Conservation (phyloP, 2,797 vertebrate genomes). For the Thamnophis elegans region DNA sequence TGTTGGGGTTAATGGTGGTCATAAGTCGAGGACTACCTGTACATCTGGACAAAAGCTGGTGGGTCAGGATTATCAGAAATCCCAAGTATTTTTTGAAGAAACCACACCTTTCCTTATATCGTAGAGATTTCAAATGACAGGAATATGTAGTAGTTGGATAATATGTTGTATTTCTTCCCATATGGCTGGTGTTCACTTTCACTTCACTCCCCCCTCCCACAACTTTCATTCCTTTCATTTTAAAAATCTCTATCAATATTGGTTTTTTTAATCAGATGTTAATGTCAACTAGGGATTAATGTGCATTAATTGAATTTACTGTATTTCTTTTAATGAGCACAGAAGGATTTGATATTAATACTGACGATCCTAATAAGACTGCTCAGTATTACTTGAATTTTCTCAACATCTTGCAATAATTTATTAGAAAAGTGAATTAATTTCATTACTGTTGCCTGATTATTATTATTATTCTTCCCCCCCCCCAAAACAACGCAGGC, state of each 20-base stretch:
- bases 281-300: constrained; percentile 94
- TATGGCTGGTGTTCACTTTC: constrained; percentile 56
- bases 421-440: constrained; percentile 80
- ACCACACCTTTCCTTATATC: constrained; percentile 11
- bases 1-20: too few species aligned
- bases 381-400: constrained; percentile 86
- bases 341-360: constrained; percentile 95
- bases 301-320: constrained; percentile 97
- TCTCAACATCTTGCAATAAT: constrained; percentile 85
- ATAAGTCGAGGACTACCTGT: too few species aligned
- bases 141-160: background rate
- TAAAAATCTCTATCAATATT: constrained; percentile 77
- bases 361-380: constrained; percentile 87
- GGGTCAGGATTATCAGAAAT: background rate
- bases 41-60: background rate
- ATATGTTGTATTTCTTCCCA: constrained; percentile 42
- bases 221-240: constrained; percentile 62
- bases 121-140: constrained; percentile 16
- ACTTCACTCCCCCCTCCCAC: background rate
- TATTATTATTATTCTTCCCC: background rate
- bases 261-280: constrained; percentile 84
- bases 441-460: constrained; percentile 73
- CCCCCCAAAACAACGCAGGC: background rate
- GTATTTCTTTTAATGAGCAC: constrained; percentile 94
- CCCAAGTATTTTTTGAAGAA: background rate